Evolutionary conservation across 92 coral and sea anemone genomes (phyloP).

Genomic region (Galaxea fascicularis): DNA sequence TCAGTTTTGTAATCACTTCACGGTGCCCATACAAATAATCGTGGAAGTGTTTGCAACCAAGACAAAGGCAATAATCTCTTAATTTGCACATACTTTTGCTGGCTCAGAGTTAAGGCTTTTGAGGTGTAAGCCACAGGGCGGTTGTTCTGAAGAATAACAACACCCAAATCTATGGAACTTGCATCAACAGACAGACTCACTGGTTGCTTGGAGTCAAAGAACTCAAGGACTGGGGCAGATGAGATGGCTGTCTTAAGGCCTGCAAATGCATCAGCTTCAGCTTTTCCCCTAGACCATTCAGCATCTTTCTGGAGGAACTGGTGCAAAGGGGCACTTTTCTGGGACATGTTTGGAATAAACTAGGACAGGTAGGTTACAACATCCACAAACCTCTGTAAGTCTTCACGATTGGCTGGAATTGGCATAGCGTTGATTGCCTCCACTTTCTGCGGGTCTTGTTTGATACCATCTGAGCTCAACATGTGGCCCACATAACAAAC

Average conservation of each 20-base stretch:
- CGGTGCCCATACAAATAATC: slow-evolving; percentile 37
- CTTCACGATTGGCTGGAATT: slow-evolving; percentile 19
- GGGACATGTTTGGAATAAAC: slow-evolving; percentile 49
- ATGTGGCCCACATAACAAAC: slow-evolving; percentile 47
- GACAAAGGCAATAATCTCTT: slow-evolving; percentile 36
- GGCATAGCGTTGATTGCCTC: slow-evolving; percentile 43
- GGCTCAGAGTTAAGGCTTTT: slow-evolving; percentile 44
- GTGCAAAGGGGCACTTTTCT: slow-evolving; percentile 38
- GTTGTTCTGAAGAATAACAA: slow-evolving; percentile 31
- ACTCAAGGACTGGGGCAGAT: slow-evolving; percentile 40
- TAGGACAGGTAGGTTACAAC: slow-evolving; percentile 35
- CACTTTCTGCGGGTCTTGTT: slow-evolving; percentile 52
- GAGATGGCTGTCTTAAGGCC: slow-evolving; percentile 38
- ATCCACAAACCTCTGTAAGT: slow-evolving; percentile 44
- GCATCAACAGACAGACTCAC: slow-evolving; percentile 44
- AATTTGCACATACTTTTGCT: slow-evolving; percentile 47
- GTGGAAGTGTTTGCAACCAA: slow-evolving; percentile 39
- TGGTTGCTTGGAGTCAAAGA: slow-evolving; percentile 35
- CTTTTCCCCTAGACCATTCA: slow-evolving; percentile 43
- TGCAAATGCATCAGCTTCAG: slow-evolving; percentile 23
- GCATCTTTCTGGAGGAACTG: slow-evolving; percentile 48
- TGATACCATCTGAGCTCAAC: slow-evolving; percentile 42
- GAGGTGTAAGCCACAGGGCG: slow-evolving; percentile 51
- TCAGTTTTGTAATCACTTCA: slow-evolving; percentile 14
- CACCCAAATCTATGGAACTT: slow-evolving; percentile 43